Evolutionary conservation across 2,797 vertebrate genomes (phyloP), one percentile per base, ranked within the genome.

Genomic region (Helicolenus hilgendorfi): DNA sequence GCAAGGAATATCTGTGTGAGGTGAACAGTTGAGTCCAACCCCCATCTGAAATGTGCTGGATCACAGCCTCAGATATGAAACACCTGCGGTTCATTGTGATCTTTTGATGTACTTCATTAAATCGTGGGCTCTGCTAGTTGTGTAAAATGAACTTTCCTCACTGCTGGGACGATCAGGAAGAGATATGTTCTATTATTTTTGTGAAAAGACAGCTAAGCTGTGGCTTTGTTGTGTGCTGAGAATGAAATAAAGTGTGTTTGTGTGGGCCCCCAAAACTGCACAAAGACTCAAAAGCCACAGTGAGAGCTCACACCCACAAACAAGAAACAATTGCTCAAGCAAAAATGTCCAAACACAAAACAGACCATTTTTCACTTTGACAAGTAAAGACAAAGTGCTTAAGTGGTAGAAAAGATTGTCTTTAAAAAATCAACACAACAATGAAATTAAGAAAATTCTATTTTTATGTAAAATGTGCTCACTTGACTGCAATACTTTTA

Each of bases 291-390:
- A 68, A 55, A 74, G n/a, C 58, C 41, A 58, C 60, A 27, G 65
- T 59, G 10, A 63, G 27, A 64, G 72, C 59, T 59, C 38, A 56
- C 13, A 79, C 13, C 22, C 74, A 62, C 64, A 56, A 63, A 59
- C 38, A 79, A 70, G 29, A 73, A 72, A 62, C 53, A 64, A 56
- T 63, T 58, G 31, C 58, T 74, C 41, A 3, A 72, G 38, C 36
- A 29, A 69, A 70, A 85, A 75, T 70, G 26, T 70, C 63, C 70
- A 49, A 74, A 85, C 15, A 67, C 45, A 70, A 85, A 85, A 82
- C 72, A 69, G 22, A 22, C 11, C 0, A 31, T 59, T 38, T 77
- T 56, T 64, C 22, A 56, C 11, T 65, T 74, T 85, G 35, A 68
- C 18, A 55, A 64, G 15, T 31, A 55, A 64, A 60, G 59, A 53